phyloP scores from a whole-genome alignment of 2,113 vertebrate genomes.

The Copsychus sechellarum region DNA sequence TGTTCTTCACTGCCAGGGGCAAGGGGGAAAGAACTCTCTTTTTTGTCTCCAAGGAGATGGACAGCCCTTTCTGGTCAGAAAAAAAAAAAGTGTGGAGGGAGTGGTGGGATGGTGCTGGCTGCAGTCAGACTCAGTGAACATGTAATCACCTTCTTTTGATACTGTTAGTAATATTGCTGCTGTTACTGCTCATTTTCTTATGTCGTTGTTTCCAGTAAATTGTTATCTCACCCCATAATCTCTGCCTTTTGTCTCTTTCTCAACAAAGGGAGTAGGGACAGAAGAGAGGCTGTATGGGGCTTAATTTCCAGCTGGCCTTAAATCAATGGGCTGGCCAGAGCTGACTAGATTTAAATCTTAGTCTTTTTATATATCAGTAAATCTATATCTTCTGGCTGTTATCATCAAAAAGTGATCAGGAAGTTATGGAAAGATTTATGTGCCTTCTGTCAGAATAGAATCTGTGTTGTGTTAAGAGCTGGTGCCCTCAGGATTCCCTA shows the following conservation, averaged over 20 bases:
- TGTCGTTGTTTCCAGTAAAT: not conserved
- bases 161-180: not conserved
- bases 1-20: accelerated
- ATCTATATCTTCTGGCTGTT: not conserved
- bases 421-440: not conserved
- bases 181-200: not conserved
- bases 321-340: not conserved
- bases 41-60: not conserved
- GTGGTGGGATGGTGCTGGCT: accelerated
- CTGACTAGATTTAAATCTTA: not conserved
- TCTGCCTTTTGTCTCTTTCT: not conserved
- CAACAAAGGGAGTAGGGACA: not conserved
- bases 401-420: not conserved
- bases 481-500: not conserved
- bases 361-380: not conserved
- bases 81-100: not conserved
- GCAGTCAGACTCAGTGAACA: not conserved
- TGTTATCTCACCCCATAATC: not conserved
- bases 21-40: not conserved
- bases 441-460: not conserved
- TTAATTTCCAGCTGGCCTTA: not conserved
- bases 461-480: not conserved
- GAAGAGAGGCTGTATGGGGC: not conserved
- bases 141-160: not conserved
- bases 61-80: accelerated